Conservation (phyloP, 2,888 invertebrate genomes). For the Odontocerum albicorne region DNA sequence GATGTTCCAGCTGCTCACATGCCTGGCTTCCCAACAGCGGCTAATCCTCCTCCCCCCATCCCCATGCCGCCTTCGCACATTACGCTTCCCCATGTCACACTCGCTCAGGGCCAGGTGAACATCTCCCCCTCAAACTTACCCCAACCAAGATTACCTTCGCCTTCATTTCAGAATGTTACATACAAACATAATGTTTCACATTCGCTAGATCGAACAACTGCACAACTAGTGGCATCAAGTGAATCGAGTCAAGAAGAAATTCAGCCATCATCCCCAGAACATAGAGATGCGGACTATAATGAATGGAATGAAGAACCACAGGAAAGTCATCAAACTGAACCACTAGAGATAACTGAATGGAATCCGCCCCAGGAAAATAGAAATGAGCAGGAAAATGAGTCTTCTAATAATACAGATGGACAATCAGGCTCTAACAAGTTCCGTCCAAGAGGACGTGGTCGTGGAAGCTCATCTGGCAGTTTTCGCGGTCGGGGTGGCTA, state of each 20-base stretch:
- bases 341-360: slow-evolving; percentile 33
- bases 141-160: slow-evolving; percentile 40
- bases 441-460: slow-evolving; percentile 39
- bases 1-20: slow-evolving; percentile 52
- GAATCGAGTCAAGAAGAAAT: slow-evolving; percentile 39
- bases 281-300: slow-evolving; percentile 43
- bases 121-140: slow-evolving; percentile 43
- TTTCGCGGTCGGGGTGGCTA: slow-evolving; percentile 47
- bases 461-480: slow-evolving; percentile 42
- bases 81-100: slow-evolving; percentile 27
- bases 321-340: slow-evolving; percentile 19
- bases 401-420: slow-evolving; percentile 15
- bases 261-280: slow-evolving; percentile 16
- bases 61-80: slow-evolving; percentile 55
- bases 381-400: slow-evolving; percentile 16
- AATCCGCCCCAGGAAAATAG: slow-evolving; percentile 16
- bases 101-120: slow-evolving; percentile 4
- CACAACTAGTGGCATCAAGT: slow-evolving; percentile 17
- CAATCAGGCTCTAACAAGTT: slow-evolving; percentile 20
- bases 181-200: slow-evolving; percentile 16
- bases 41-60: slow-evolving; percentile 57
- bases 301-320: slow-evolving; percentile 22
- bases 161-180: slow-evolving; percentile 34
- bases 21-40: slow-evolving; percentile 47
- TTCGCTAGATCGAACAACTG: slow-evolving; percentile 21